These are phyloP conservation scores for Hipposideros armiger DNA, from an alignment of 2,113 vertebrate species.

Conservation along the genomic window DNA sequence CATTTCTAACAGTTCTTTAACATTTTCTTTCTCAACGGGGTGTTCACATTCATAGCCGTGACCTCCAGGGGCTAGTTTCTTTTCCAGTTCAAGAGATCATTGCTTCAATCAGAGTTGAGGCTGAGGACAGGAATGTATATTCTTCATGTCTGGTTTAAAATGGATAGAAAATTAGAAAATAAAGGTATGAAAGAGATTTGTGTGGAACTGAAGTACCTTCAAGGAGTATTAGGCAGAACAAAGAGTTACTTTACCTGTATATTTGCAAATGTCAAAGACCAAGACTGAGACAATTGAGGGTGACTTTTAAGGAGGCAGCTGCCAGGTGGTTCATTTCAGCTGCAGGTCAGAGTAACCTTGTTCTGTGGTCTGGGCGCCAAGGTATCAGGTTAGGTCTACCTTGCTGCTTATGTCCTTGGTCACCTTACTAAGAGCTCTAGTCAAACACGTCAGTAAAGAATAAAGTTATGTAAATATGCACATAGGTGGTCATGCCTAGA, in stretches of 20 bases:
- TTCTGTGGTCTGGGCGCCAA: background rate
- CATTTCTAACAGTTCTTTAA: constrained; percentile 39
- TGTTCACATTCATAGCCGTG: background rate
- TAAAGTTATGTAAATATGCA: constrained; percentile 5
- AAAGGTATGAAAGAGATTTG: background rate
- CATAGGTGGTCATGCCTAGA: background rate
- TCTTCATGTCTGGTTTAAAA: constrained; percentile 46
- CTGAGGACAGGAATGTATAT: background rate
- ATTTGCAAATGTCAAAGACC: constrained; percentile 10
- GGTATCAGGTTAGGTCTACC: background rate
- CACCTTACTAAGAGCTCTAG: background rate
- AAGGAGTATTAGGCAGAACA: background rate
- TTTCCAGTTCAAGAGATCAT: background rate
- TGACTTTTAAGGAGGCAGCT: background rate
- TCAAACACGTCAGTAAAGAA: background rate
- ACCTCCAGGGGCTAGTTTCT: background rate
- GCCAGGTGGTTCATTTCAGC: background rate
- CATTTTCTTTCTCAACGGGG: constrained; percentile 9
- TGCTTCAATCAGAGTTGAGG: background rate
- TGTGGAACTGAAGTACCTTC: background rate
- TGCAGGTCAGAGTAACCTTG: background rate
- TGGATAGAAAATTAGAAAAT: background rate
- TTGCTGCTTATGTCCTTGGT: background rate
- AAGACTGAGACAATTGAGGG: background rate
- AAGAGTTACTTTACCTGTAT: background rate